Conservation (phyloP, 2,797 vertebrate genomes). For the Esox lucius region DNA sequence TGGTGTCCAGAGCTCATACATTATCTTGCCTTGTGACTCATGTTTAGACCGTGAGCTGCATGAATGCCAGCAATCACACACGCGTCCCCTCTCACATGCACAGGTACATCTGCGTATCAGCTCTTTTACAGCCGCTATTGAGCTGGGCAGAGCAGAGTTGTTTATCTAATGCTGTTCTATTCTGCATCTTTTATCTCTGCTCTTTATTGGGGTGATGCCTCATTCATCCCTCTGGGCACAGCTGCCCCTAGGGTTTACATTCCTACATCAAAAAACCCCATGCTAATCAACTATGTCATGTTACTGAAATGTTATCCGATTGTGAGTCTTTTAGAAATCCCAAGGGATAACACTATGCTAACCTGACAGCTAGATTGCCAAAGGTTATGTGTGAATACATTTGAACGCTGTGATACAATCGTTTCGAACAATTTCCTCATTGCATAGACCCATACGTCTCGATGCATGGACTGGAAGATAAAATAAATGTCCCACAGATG, state of each 20-base stretch:
- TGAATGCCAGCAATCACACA: slow-evolving; percentile 9
- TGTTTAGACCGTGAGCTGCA: slow-evolving; percentile 24
- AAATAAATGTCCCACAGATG: not conserved
- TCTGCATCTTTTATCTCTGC: slow-evolving; percentile 28
- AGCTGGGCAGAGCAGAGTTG: slow-evolving; percentile 25
- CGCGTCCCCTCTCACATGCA: not conserved
- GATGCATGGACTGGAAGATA: not conserved
- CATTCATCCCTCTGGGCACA: slow-evolving; percentile 20
- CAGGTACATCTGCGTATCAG: slow-evolving; percentile 46
- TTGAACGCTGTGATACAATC: not conserved
- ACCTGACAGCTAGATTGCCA: slow-evolving; percentile 5
- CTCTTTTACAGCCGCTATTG: slow-evolving; percentile 37
- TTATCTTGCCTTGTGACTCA: slow-evolving; percentile 15
- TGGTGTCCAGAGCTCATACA: slow-evolving; percentile 10
- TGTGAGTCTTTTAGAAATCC: slow-evolving; percentile 23
- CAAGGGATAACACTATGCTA: slow-evolving; percentile 11
- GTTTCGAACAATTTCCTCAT: not conserved
- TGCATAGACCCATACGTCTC: not conserved
- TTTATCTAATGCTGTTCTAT: slow-evolving; percentile 32
- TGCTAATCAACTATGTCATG: slow-evolving; percentile 18
- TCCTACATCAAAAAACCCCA: not conserved
- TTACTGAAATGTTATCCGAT: slow-evolving; percentile 36
- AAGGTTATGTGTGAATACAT: slow-evolving; percentile 17
- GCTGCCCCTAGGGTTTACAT: slow-evolving; percentile 12
- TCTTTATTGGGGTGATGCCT: slow-evolving; percentile 35